Base-by-base conservation (phyloP, 2,797 vertebrate genomes). In the Hemitrygon akajei region DNA sequence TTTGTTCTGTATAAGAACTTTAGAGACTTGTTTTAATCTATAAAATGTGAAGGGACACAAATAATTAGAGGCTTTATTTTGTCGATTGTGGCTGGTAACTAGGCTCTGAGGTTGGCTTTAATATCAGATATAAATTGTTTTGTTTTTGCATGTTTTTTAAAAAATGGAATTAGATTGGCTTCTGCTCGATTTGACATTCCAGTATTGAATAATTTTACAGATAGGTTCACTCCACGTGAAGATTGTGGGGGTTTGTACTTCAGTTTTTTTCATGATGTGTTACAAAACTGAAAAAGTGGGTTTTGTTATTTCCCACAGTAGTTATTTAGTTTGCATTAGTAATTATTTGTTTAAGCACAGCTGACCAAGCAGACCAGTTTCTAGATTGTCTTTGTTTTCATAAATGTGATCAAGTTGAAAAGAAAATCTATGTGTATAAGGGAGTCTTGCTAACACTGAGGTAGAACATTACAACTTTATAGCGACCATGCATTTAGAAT, bases 361-460 rank as follows among this genome's bases (percentile, higher is more conserved):
- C 97, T 97, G 97, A 97, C 97, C 97, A 97, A 97, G 97, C 97
- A 97, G 97, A 97, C 96, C 96, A 96, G 96, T 96, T 97, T 97
- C 97, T 97, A 97, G 97, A 97, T 97, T 97, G 96, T 97, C 97
- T 97, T 97, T 97, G 97, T 97, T 97, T 97, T 97, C 97, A 97
- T 97, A 97, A 97, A 97, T 97, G 97, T 97, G 97, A 97, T 97
- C 97, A 97, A 97, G 97, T 97, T 97, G 97, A 97, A 97, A 97
- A 97, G 97, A 97, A 97, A 97, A 97, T 97, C 97, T 97, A 96
- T 97, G 96, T 97, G 96, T 97, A 97, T 97, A 97, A 97, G 96
- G 95, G 97, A 97, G 97, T 34, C 97, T 97, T 97, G 97, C 97
- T 97, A 97, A 97, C 97, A 97, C 97, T 96, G 97, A 97, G 97